Base-by-base conservation (phyloP, 2,113 vertebrate species). In the Amphiprion percula region DNA sequence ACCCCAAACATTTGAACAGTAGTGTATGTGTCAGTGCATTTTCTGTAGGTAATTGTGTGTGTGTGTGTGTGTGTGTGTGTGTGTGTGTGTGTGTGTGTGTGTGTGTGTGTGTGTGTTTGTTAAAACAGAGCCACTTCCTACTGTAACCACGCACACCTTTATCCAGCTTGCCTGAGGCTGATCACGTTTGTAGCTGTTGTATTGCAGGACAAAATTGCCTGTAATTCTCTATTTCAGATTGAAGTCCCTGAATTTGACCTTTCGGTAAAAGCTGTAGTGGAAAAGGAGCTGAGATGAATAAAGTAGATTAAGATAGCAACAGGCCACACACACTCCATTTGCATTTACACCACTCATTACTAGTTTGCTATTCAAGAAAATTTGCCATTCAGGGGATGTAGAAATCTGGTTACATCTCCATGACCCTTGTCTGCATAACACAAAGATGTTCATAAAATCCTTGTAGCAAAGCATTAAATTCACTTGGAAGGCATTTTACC, bases 191-290 rank as follows among this genome's bases (percentile, higher is more conserved):
- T 10, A 8, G 53, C 23, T 21, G 5, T 39, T 9, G 39, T 15
- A 66, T 65, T 28, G 30, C n/a, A 24, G 17, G 44, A 10, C 23
- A 59, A 54, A 77, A 65, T 66, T 52, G 52, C 3, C 16, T 62
- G 10, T 68, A 54, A 79, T 82, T 60, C 56, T 77, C 9, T 23
- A 15, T 56, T 74, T 68, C 39, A 60, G 17, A 30, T 21, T 46
- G 53, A 74, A 68, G 61, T 7, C 54, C 62, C 58, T 72, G 26
- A 74, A 68, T 46, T 37, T 76, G 75, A 79, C 77, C 64, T 87
- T 83, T 81, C 80, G 65, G 55, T 87, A 53, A 50, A 73, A 72
- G 68, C 33, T 28, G 41, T 59, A 61, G 74, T 64, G 21, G 19
- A n/a, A 11, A 41, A 19, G n/a, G 41, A 37, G 37, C 9, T 46